Conservation (phyloP, 2,113 vertebrate genomes). For the Macaca mulatta region DNA sequence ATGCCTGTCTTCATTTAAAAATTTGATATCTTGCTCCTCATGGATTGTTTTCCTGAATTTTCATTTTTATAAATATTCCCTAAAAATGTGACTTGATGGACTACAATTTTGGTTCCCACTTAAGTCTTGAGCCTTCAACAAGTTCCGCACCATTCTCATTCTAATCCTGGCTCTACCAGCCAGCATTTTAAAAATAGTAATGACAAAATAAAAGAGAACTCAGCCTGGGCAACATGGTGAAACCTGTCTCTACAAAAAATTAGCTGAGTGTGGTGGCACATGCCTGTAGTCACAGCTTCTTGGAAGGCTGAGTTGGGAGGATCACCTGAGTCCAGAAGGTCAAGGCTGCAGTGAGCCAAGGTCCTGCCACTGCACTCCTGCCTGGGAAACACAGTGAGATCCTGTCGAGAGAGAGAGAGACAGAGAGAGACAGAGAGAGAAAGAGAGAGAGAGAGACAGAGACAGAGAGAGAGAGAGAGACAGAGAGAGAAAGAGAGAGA, state of each 20-base stretch:
- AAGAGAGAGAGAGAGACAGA: fast-evolving
- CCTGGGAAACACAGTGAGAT: too few relatives aligned
- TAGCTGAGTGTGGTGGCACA: too few relatives aligned
- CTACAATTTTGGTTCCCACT: neutral
- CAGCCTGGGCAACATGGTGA: too few relatives aligned
- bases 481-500: fast-evolving
- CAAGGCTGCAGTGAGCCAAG: too few relatives aligned
- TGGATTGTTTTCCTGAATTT: neutral
- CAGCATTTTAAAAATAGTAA: neutral
- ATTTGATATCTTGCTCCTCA: neutral
- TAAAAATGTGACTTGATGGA: neutral
- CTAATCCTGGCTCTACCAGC: neutral
- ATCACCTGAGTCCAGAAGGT: too few relatives aligned
- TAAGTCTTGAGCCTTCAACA: neutral
- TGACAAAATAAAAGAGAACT: neutral
- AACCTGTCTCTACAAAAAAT: too few relatives aligned
- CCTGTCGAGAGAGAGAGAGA: too few relatives aligned
- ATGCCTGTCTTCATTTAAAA: neutral
- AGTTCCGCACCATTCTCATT: neutral
- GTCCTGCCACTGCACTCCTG: too few relatives aligned
- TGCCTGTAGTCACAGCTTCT: too few relatives aligned
- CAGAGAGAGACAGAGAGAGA: fast-evolving
- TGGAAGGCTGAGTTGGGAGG: too few relatives aligned
- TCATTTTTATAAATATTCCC: neutral
- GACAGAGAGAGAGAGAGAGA: fast-evolving